Percentiles rank a stretch among this genome's conserved stretches.
These are phyloP conservation scores for Diplazon laetatorius DNA, from an alignment of 2,888 invertebrate species.

Conservation along the genomic window DNA sequence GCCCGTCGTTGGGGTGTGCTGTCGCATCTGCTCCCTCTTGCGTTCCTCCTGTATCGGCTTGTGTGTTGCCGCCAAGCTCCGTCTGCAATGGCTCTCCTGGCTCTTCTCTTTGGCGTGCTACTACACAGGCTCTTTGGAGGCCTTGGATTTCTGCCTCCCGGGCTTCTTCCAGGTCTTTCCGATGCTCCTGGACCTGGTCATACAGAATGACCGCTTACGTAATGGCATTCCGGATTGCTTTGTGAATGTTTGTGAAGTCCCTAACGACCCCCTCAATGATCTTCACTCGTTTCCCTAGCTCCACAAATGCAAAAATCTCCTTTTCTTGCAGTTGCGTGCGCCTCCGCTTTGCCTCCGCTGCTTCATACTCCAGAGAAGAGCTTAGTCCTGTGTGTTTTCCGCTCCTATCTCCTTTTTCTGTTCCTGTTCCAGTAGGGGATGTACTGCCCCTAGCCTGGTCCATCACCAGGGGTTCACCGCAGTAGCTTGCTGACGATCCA, in stretches of 20 bases:
- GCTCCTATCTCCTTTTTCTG: neutral
- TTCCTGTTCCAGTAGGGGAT: too few species aligned
- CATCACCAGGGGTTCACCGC: too few species aligned
- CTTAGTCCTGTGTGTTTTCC: too few species aligned
- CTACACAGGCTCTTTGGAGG: neutral
- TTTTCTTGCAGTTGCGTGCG: constrained; percentile 10
- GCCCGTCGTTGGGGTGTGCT: too few species aligned
- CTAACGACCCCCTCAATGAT: constrained; percentile 28
- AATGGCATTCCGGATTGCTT: constrained; percentile 16
- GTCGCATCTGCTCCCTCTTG: too few species aligned
- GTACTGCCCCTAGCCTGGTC: too few species aligned
- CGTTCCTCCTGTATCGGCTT: too few species aligned
- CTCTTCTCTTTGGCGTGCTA: neutral
- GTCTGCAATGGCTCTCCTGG: too few species aligned
- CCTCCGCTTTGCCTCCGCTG: too few species aligned
- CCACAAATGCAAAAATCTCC: neutral
- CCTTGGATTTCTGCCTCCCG: neutral
- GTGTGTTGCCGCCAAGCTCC: too few species aligned
- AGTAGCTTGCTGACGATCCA: neutral
- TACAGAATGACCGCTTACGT: neutral
- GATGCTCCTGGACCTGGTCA: neutral
- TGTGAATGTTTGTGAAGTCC: constrained; percentile 11
- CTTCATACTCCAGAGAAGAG: too few species aligned
- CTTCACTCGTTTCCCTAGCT: neutral
- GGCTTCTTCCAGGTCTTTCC: neutral